Conservation (phyloP, 1,140 invertebrate genomes). For the Heliothis subflexa region DNA sequence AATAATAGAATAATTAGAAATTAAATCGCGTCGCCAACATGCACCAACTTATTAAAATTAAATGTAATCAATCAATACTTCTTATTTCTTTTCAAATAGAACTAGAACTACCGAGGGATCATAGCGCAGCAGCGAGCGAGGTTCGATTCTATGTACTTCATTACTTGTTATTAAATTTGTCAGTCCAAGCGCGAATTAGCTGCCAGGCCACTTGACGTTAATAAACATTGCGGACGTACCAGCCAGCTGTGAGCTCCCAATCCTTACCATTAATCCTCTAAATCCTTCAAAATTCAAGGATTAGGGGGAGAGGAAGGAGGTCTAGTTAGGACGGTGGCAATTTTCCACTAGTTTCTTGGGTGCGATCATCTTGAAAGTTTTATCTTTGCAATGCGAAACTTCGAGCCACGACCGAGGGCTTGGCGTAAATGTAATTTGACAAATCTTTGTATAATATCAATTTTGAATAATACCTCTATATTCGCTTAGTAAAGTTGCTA, state of each 20-base stretch:
- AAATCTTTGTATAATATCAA: slow-evolving; percentile 39
- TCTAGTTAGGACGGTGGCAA: slow-evolving; percentile 43
- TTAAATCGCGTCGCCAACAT: too few species aligned
- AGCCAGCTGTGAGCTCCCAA: slow-evolving; percentile 37
- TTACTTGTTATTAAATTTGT: slow-evolving; percentile 63
- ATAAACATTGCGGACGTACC: slow-evolving; percentile 53
- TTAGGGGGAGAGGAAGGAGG: slow-evolving; percentile 9
- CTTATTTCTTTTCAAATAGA: slow-evolving; percentile 2
- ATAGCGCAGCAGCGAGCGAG: slow-evolving; percentile 24
- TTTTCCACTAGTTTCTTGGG: slow-evolving; percentile 51
- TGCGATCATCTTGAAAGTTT: slow-evolving; percentile 58
- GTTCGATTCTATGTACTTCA: slow-evolving; percentile 48
- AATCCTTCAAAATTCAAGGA: slow-evolving; percentile 22
- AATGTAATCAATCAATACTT: too few species aligned
- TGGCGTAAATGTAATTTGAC: slow-evolving; percentile 39
- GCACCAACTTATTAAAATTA: too few species aligned
- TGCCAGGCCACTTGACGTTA: slow-evolving; percentile 56
- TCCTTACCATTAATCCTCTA: slow-evolving; percentile 1
- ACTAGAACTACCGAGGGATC: slow-evolving; percentile 35
- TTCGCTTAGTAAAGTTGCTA: slow-evolving; percentile 16
- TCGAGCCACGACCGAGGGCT: slow-evolving; percentile 12
- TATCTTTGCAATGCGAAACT: slow-evolving; percentile 51
- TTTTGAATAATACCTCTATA: slow-evolving; percentile 41
- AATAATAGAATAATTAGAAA: too few species aligned
- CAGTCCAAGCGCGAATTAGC: slow-evolving; percentile 58